Evolutionary conservation across 2,113 vertebrate species (phyloP), one percentile per base, ranked within the genome.

Genomic region (Chrysochloris asiatica): DNA sequence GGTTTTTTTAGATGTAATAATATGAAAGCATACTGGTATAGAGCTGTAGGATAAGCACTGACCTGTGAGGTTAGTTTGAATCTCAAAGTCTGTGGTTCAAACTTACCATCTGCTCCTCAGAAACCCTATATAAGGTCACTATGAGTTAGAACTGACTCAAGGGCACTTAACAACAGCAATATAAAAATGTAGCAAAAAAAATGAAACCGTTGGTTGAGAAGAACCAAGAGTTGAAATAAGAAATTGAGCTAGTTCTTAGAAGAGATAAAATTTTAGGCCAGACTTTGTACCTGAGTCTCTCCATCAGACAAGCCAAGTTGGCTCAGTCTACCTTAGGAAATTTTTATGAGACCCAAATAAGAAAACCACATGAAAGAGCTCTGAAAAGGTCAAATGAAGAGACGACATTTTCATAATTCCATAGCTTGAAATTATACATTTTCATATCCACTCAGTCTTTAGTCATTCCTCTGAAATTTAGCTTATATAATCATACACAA

Each of bases 391-490:
- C 3, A 82, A 43, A 67, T 65, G 63, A 65, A 54, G 8, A 5
- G 8, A 56, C 19, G 19, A 28, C 59, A 61, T 9, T 56, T n/a
- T 54, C 73, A n/a, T 12, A 48, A 85, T 67, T 52, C 48, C 5
- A 28, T 47, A 82, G 30, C 82, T 52, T 85, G 28, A 81, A 56
- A 67, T 61, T 19, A 45, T 5, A 17, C 7, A 17, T 56, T 22
- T 48, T 59, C 75, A 45, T 76, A 65, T 36, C 63, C 26, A 71
- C 45, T 76, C 71, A 54, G 77, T 38, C 45, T 71, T 79, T 30
- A 79, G 24, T 63, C 41, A 63, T 28, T 36, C 59, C 85, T 90
- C 50, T 67, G 63, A 92, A 94, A 50, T 41, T 59, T 86, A 63
- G 48, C 30, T 79, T 43, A 38, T 30, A 52, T 59, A 41, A 88